Evolutionary conservation across 2,113 vertebrate genomes (phyloP).

Genomic region (Halichoeres trimaculatus): DNA sequence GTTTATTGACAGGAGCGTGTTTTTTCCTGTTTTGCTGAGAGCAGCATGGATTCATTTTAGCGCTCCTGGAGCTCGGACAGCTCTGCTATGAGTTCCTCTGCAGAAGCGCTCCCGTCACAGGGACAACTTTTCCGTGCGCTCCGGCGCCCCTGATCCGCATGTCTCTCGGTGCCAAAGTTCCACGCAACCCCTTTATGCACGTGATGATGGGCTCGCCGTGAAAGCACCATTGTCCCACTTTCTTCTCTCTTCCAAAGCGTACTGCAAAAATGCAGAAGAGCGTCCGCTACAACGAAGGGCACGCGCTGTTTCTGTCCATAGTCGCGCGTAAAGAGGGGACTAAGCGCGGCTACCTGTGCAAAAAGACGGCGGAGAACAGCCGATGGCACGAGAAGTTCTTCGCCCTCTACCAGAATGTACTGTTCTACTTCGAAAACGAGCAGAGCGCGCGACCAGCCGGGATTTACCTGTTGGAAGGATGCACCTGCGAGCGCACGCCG

Average conservation of each 20-base stretch:
- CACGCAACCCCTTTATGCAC: background rate
- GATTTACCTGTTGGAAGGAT: constrained; percentile 97
- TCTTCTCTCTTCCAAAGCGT: background rate
- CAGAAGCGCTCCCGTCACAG: constrained; percentile 51
- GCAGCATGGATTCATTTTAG: constrained; percentile 55
- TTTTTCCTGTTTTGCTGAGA: constrained; percentile 1
- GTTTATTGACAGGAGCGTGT: constrained; percentile 2
- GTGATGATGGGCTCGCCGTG: constrained; percentile 54
- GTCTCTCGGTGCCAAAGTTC: constrained; percentile 61
- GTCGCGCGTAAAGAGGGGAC: constrained; percentile 95
- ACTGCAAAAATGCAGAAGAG: constrained; percentile 91
- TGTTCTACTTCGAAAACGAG: constrained; percentile 98
- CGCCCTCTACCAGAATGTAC: constrained; percentile 94
- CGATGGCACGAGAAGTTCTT: constrained; percentile 98
- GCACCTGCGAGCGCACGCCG: constrained; percentile 92
- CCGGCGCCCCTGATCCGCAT: constrained; percentile 49
- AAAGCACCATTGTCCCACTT: constrained; percentile 22
- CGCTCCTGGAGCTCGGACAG: constrained; percentile 40
- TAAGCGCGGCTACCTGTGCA: constrained; percentile 93
- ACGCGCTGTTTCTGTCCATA: constrained; percentile 91
- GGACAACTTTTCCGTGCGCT: constrained; percentile 78
- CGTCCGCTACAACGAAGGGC: constrained; percentile 96
- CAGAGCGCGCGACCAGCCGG: constrained; percentile 93
- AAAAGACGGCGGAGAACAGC: constrained; percentile 95
- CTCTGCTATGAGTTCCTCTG: constrained; percentile 61